Percentiles rank a stretch among this genome's conserved stretches.
phyloP scores from a whole-genome alignment of 1,140 invertebrate species.

The Drosophila ohnishii region DNA sequence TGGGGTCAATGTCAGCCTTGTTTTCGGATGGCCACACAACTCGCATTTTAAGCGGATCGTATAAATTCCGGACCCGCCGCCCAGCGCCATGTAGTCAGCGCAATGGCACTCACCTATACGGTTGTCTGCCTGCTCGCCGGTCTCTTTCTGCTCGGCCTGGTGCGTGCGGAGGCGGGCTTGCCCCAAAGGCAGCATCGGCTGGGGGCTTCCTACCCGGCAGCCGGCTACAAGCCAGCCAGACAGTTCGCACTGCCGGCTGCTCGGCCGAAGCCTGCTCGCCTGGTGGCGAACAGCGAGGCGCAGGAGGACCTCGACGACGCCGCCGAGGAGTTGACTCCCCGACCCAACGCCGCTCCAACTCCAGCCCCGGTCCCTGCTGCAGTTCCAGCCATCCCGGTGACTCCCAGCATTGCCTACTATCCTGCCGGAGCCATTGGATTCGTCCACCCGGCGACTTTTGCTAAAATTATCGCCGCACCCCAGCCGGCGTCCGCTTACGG shows the following conservation, averaged over 20 bases:
- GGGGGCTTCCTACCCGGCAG: slow-evolving; percentile 31
- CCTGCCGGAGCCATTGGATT: slow-evolving; percentile 69
- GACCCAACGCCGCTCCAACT: background rate
- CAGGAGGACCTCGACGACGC: slow-evolving; percentile 68
- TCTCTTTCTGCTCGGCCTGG: slow-evolving; percentile 35
- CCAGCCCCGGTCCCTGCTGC: slow-evolving; percentile 1
- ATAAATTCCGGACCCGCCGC: slow-evolving; percentile 42
- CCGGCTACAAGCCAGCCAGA: slow-evolving; percentile 37
- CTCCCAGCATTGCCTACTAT: slow-evolving; percentile 63
- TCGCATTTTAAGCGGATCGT: slow-evolving; percentile 57
- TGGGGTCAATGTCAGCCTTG: slow-evolving; percentile 72
- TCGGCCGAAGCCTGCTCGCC: slow-evolving; percentile 53
- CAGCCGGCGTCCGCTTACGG: slow-evolving; percentile 35
- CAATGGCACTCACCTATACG: slow-evolving; percentile 56
- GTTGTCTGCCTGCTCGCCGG: slow-evolving; percentile 28
- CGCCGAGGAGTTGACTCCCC: slow-evolving; percentile 56
- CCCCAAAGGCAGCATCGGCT: slow-evolving; percentile 19
- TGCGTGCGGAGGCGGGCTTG: slow-evolving; percentile 24
- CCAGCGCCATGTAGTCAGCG: slow-evolving; percentile 25
- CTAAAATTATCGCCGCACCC: slow-evolving; percentile 18
- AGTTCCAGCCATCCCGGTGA: slow-evolving; percentile 2
- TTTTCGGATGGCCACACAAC: slow-evolving; percentile 28
- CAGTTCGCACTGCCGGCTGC: slow-evolving; percentile 33
- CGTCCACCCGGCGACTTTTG: slow-evolving; percentile 47
- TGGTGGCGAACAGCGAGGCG: slow-evolving; percentile 71